A percentile compares a stretch with the other conserved stretches of the same genome.
Conservation (phyloP, 2,797 vertebrate species). For the Cetoscarus ocellatus region DNA sequence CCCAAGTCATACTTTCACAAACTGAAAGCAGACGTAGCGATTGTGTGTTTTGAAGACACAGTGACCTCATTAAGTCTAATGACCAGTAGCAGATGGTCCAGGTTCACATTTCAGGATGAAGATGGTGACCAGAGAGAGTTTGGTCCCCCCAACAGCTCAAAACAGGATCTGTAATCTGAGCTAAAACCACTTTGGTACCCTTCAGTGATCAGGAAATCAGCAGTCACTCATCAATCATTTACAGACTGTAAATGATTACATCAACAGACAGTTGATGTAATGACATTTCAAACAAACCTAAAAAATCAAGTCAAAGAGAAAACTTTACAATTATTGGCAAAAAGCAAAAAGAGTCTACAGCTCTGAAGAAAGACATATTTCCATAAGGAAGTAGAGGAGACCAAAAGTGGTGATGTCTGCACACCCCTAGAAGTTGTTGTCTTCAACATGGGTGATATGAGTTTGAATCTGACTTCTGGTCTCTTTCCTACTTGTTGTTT, state of each 20-base stretch:
- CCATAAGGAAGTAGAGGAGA: not conserved
- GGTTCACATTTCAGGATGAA: slow-evolving; percentile 44
- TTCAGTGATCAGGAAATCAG: slow-evolving; percentile 1
- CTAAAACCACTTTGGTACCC: not conserved
- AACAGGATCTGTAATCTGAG: slow-evolving; percentile 44
- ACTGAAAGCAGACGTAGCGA: slow-evolving; percentile 19
- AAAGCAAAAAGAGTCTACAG: too few relatives aligned
- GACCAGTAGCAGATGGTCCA: slow-evolving; percentile 47
- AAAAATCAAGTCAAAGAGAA: not conserved
- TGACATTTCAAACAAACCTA: not conserved
- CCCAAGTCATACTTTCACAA: not conserved
- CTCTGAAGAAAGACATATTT: not conserved
- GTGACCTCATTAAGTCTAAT: slow-evolving; percentile 31
- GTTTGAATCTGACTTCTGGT: too few relatives aligned
- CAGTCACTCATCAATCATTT: not conserved
- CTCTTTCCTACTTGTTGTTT: too few relatives aligned
- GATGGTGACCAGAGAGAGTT: slow-evolving; percentile 13
- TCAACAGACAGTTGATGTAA: not conserved
- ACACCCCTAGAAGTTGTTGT: too few relatives aligned
- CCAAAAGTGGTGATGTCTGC: too few relatives aligned
- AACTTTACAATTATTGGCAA: too few relatives aligned
- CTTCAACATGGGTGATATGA: too few relatives aligned
- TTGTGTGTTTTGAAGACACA: slow-evolving; percentile 4
- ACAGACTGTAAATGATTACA: too few relatives aligned
- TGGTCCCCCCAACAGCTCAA: slow-evolving; percentile 10